These are phyloP conservation scores for Netelia inedita DNA, from an alignment of 2,888 invertebrate species.

Conservation along the genomic window DNA sequence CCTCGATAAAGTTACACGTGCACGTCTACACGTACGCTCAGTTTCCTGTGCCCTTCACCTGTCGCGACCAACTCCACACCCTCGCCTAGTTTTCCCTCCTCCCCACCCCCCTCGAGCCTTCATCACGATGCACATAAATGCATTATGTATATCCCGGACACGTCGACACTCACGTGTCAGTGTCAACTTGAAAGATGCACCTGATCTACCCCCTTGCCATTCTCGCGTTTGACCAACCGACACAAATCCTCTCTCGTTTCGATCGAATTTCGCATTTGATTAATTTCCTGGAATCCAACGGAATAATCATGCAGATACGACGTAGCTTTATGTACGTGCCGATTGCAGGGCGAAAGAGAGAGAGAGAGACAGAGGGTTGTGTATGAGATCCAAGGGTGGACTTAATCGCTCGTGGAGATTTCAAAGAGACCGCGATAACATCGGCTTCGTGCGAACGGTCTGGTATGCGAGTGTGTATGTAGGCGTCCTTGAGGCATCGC, in stretches of 20 bases:
- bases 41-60: background rate
- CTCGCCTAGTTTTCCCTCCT: conserved; percentile 4
- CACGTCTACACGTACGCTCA: background rate
- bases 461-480: background rate
- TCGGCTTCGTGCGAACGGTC: background rate
- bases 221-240: conserved; percentile 26
- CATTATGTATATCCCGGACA: conserved; percentile 38
- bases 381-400: background rate
- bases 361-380: background rate
- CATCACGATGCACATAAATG: conserved; percentile 51
- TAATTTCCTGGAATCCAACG: background rate
- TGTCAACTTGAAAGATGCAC: conserved; percentile 2
- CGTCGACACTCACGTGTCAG: conserved; percentile 24
- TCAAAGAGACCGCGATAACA: conserved; percentile 32
- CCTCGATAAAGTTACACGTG: background rate
- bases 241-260: background rate
- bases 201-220: background rate
- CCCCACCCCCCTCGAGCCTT: background rate
- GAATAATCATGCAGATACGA: background rate
- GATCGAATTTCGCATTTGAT: conserved; percentile 34
- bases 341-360: background rate
- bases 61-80: conserved; percentile 10
- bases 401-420: background rate
- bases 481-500: background rate
- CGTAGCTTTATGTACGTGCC: background rate